Conservation (phyloP, 2,113 vertebrate species). For the Apteryx mantelli region DNA sequence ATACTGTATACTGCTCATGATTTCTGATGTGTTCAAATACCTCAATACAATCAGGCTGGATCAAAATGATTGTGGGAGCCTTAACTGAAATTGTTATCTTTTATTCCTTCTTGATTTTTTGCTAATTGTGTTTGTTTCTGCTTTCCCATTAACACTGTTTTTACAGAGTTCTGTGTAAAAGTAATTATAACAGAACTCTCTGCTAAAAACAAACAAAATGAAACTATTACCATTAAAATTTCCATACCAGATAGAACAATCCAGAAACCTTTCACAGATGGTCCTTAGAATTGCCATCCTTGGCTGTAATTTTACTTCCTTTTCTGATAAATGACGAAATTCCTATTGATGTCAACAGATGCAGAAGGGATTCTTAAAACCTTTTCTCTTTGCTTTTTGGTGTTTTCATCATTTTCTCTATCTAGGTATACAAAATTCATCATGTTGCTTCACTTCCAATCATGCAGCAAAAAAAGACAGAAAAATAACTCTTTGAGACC, state of each 20-base stretch:
- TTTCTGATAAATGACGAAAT: constrained; percentile 1
- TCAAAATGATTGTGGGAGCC: background rate
- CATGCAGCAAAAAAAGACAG: background rate
- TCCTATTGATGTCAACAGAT: background rate
- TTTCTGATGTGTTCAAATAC: background rate
- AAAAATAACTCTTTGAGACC: background rate
- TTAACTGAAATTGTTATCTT: background rate
- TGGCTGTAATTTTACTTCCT: background rate
- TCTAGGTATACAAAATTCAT: background rate
- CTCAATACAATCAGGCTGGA: background rate
- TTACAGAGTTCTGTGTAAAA: background rate
- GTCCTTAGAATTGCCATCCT: background rate
- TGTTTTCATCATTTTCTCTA: background rate
- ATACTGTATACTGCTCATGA: background rate
- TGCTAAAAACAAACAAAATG: background rate
- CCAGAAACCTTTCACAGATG: background rate
- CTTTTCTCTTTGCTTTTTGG: background rate
- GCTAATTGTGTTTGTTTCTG: background rate
- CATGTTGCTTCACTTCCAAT: background rate
- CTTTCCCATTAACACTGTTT: background rate
- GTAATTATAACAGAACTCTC: constrained; percentile 5
- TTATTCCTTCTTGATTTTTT: background rate
- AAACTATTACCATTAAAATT: background rate
- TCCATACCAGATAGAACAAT: constrained; percentile 1
- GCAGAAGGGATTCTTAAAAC: background rate